Evolutionary conservation across 2,888 invertebrate genomes (phyloP), one percentile per base, ranked within the genome.

Genomic region (Dioctria rufipes): DNA sequence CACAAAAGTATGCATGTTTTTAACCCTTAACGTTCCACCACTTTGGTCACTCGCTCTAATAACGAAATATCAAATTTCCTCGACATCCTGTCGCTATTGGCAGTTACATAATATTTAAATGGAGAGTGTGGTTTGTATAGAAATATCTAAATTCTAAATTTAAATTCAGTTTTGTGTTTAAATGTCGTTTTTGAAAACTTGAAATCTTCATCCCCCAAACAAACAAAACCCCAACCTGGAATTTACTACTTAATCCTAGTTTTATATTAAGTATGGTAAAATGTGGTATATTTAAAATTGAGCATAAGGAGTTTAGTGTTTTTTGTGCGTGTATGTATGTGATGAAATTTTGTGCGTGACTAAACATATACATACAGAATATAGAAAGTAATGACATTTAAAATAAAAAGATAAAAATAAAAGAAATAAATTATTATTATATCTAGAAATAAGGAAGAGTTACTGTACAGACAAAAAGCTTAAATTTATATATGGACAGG

Each of bases 101-200:
- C 73, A 73, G 73, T 58, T 60, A 40, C 39, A 25, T 25, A 25
- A 25, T 25, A 58, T 54, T 60, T 73, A 42, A 13, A 37, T 58
- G 58, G 42, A 6, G 43, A 5, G 46, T 67, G 67, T 46, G 43
- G 9, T 13, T 67, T 73, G 73, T 73, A 73, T 37, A 67, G 46
- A 49, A 43, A 13, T 49, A 65, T 25, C 25, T 25, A 1, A 25
- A 25, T 25, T 25, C 25, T 25, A 25, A 25, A 25, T 25, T 2
- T 25, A 25, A 25, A 25, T 25, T 25, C 25, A 25, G 25, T 25
- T 25, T 25, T 25, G 0, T 25, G 25, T 46, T 5, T 46, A 46
- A n/a, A n/a, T 46, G 49, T 9, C 49, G 49, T 9, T 46, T 5
- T 46, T 5, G 49, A 5, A 46, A 46, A 2, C 25, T 25, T 46